phyloP scores from a whole-genome alignment of 2,888 invertebrate genomes.

The Netelia melanura region DNA sequence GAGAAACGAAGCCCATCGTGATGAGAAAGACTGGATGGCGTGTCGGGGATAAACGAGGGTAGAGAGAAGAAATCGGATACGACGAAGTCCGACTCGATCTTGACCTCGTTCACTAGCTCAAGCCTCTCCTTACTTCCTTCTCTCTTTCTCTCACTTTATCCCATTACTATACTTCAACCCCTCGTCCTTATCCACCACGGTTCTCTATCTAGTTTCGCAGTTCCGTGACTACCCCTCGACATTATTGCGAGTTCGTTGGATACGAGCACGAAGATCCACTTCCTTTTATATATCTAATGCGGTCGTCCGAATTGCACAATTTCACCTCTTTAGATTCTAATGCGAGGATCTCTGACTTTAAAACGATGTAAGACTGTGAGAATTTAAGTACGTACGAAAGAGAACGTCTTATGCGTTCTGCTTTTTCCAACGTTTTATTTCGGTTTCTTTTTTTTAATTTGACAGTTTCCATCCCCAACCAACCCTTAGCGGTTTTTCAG shows the following conservation, averaged over 20 bases:
- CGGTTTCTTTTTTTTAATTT: too few species aligned
- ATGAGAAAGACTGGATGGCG: conserved; percentile 24
- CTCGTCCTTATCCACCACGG: conserved; percentile 40
- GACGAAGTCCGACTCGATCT: conserved; percentile 56
- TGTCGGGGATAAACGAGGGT: conserved; percentile 37
- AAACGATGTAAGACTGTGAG: conserved; percentile 17
- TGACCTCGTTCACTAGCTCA: conserved; percentile 48
- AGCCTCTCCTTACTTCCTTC: neutral
- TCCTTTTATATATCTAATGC: conserved; percentile 5
- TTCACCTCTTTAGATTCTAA: conserved; percentile 18
- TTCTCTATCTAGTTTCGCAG: conserved; percentile 34
- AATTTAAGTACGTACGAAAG: neutral
- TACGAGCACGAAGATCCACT: conserved; percentile 34
- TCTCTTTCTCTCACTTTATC: too few species aligned
- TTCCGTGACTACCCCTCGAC: conserved; percentile 29
- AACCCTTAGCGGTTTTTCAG: too few species aligned
- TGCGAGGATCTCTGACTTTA: conserved; percentile 4
- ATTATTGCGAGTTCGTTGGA: conserved; percentile 27
- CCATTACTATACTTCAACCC: conserved; percentile 39
- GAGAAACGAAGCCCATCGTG: conserved; percentile 43
- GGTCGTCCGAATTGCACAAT: neutral
- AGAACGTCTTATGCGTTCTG: too few species aligned
- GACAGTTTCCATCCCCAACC: too few species aligned
- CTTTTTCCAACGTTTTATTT: too few species aligned
- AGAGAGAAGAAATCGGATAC: conserved; percentile 39